Evolutionary conservation across 2,888 invertebrate genomes (phyloP), one percentile per base, ranked within the genome.

Genomic region (Myopa tessellatipennis): DNA sequence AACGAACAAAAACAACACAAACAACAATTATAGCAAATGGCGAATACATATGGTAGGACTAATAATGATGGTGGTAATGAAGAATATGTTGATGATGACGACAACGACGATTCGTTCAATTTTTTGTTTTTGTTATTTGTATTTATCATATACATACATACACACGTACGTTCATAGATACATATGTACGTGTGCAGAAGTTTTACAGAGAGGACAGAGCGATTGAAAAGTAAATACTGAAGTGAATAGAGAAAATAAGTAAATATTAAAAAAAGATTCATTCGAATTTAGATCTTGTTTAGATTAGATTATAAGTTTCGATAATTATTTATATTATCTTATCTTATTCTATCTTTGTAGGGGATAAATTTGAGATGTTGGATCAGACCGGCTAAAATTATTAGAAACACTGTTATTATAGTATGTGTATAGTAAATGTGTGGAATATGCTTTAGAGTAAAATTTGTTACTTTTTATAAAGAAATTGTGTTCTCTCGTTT

Each of bases 21-120:
- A 69, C 68, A 75, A 69, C 75, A 75, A 75, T 75, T 75, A 75
- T 60, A 75, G 75, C 75, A 75, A 75, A 75, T 75, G 75, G 75
- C 75, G 75, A 75, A 75, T 75, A 58, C 45, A 60, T 61, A 58
- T 74, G 50, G 14, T 65, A 50, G 34, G 50, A 52, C 26, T 74
- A 38, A 65, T 74, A 50, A 26, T 65, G 63, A 26, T 75, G 68
- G 12, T 50, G 75, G 61, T 63, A 61, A 75, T 69, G 75, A 45
- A n/a, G 75, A 60, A n/a, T 36, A 69, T 40, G 69, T 38, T 60
- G 60, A 60, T 68, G 34, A 61, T 40, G 58, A 67, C 55, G 40
- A 18, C 67, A 52, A 67, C 40, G 55, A 67, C 38, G 73, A 38
- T 67, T 75, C 38, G 69, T 75, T 60, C 45, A 40, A 69, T 55